Percentiles rank a stretch among this genome's conserved stretches.
Evolutionary conservation across 2,888 invertebrate genomes (phyloP).

Genomic region (Branchellion lobata): DNA sequence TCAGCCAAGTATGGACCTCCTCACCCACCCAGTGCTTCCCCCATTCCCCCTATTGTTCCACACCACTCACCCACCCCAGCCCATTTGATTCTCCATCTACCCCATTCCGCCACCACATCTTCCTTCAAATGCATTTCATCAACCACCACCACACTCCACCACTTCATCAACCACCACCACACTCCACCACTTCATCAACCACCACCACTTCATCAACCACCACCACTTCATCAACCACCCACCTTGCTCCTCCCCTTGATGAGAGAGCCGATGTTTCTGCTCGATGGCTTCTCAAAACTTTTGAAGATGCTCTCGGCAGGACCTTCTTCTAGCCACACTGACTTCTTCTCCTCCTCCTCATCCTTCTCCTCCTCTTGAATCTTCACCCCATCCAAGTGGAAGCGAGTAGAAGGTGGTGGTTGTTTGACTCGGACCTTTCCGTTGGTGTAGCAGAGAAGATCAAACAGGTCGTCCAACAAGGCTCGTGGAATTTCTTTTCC

Average conservation of each 20-base stretch:
- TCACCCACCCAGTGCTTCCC: background rate
- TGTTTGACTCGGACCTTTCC: background rate
- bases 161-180: no score
- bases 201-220: no score
- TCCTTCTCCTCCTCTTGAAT: background rate
- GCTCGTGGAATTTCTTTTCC: constrained; percentile 6
- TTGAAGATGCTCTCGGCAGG: constrained; percentile 29
- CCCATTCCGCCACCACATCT: no score
- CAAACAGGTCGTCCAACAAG: constrained; percentile 32
- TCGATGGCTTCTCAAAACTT: background rate
- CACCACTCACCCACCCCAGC: no score
- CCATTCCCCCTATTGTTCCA: no score
- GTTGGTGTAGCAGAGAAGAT: constrained; percentile 33
- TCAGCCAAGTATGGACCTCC: background rate
- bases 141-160: no score
- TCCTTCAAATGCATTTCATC: no score
- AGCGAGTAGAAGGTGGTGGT: background rate
- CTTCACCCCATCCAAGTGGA: background rate
- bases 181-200: no score
- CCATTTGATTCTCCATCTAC: no score
- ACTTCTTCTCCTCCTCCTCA: background rate
- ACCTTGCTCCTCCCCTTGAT: constrained; percentile 38
- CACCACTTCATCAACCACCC: no score
- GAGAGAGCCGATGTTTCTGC: constrained; percentile 21
- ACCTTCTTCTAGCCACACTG: background rate